These are phyloP conservation scores for Hiodon alosoides DNA, from an alignment of 2,113 vertebrate species.

Conservation along the genomic window DNA sequence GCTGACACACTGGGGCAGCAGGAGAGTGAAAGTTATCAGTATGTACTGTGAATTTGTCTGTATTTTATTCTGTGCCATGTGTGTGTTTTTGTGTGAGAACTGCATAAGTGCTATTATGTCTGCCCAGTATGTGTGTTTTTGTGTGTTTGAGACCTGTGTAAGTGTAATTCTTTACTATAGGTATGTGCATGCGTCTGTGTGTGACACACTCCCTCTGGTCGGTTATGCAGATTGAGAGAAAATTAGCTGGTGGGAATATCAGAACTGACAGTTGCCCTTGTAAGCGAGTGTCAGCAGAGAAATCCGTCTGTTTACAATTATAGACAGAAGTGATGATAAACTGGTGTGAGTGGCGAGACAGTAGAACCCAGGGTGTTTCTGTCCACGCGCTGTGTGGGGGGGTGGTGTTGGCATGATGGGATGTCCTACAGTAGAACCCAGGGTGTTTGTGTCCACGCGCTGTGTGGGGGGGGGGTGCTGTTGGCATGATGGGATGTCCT, in stretches of 20 bases:
- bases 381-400: slow-evolving; percentile 28
- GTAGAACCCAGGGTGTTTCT: slow-evolving; percentile 50
- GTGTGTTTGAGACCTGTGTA: background rate
- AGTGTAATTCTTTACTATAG: background rate
- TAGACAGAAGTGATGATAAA: slow-evolving; percentile 70
- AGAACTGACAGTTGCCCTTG: slow-evolving; percentile 74
- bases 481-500: slow-evolving; percentile 41
- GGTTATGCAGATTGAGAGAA: slow-evolving; percentile 60
- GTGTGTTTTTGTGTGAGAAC: no score
- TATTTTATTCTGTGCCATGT: background rate
- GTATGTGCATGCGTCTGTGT: slow-evolving; percentile 8
- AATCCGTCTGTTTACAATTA: slow-evolving; percentile 78
- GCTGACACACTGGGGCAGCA: no score
- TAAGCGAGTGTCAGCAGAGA: slow-evolving; percentile 68
- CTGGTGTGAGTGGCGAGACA: slow-evolving; percentile 53
- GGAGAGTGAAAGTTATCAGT: no score
- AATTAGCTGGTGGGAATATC: slow-evolving; percentile 69
- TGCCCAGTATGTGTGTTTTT: background rate
- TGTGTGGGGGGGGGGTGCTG: slow-evolving; percentile 19
- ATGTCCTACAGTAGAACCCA: background rate
- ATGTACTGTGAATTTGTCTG: background rate
- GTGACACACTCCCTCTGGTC: slow-evolving; percentile 26
- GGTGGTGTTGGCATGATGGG: slow-evolving; percentile 44
- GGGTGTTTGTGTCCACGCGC: slow-evolving; percentile 40
- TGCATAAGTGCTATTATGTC: no score